Evolutionary conservation across 1,140 invertebrate genomes (phyloP), one percentile per base, ranked within the genome.

Genomic region (Aricia agestis): DNA sequence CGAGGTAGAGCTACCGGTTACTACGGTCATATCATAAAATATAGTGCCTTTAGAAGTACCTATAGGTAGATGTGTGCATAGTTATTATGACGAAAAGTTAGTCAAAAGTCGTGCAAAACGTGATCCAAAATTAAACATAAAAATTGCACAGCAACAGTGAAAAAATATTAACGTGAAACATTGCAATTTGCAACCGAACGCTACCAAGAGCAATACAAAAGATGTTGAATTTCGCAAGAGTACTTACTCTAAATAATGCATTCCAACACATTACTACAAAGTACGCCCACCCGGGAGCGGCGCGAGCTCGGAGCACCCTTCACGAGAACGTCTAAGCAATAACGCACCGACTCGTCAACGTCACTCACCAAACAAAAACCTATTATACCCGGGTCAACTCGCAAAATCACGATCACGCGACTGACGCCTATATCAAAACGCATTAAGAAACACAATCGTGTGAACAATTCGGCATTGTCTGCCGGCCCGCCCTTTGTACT

Each of bases 241-340:
- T 63, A 63, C 59, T 63, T 63, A 63, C 59, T 63, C 59, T 63
- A 63, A 63, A 63, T 63, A 63, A 63, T 63, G 19, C 59, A 63
- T 63, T 63, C 18, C 59, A 63, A 63, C 59, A 63, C 59, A 63
- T 63, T 63, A 63, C 59, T 18, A 11, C 18, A 63, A 25, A 58
- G 70, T 18, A 72, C 75, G 69, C 72, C 72, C 45, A 74, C 73
- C 57, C n/a, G 52, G 67, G 42, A 59, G 57, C 57, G 15, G 25
- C 17, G 57, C 52, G 31, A 57, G 68, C 41, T 17, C 66, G 41
- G 70, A 74, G 72, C 66, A 67, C 67, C 66, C 31, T 67, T 67
- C 52, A 73, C 19, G 58, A 66, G 52, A 72, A 42, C 70, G 72
- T 74, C 57, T 63, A 61, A 65, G 58, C 36, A 72, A 72, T 72